These are phyloP conservation scores for Linhomoeus sp. DNA, from an alignment of 2,888 invertebrate genomes.

Conservation along the genomic window DNA sequence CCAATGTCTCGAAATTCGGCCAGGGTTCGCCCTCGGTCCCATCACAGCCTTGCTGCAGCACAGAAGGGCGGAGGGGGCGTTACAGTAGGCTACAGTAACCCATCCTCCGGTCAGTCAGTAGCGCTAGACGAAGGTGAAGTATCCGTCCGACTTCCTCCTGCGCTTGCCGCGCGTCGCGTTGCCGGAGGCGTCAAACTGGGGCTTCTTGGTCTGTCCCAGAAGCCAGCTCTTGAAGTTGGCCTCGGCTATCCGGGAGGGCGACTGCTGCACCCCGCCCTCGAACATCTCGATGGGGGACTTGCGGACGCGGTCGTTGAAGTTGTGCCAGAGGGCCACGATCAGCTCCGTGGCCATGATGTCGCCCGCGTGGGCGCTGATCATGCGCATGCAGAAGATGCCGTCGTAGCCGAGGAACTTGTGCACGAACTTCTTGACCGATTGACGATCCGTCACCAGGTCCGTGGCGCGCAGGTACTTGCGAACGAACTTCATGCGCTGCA, in stretches of 20 bases:
- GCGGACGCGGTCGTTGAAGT: slow-evolving; percentile 26
- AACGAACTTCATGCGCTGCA: slow-evolving; percentile 27
- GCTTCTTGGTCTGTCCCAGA: slow-evolving; percentile 13
- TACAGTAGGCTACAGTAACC: too few relatives aligned
- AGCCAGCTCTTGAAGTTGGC: slow-evolving; percentile 27
- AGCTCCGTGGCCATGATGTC: slow-evolving; percentile 28
- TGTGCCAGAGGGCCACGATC: slow-evolving; percentile 26
- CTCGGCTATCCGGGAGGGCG: slow-evolving; percentile 23
- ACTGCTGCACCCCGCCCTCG: slow-evolving; percentile 24
- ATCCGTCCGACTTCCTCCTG: slow-evolving; percentile 26
- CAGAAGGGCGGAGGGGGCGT: too few relatives aligned
- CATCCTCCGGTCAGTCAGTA: too few relatives aligned
- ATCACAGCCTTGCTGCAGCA: too few relatives aligned
- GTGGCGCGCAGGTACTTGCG: slow-evolving; percentile 26
- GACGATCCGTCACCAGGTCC: slow-evolving; percentile 26
- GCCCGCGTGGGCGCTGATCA: slow-evolving; percentile 28
- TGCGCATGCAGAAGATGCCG: slow-evolving; percentile 27
- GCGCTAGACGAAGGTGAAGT: slow-evolving; percentile 27
- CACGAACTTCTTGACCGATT: slow-evolving; percentile 27
- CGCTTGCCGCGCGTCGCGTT: slow-evolving; percentile 22
- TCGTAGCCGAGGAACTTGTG: slow-evolving; percentile 28
- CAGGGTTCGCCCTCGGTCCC: too few relatives aligned
- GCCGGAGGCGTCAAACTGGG: slow-evolving; percentile 20
- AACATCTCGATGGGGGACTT: slow-evolving; percentile 29
- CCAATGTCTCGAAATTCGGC: too few relatives aligned